Evolutionary conservation across 2,113 vertebrate genomes (phyloP).

Genomic region (Chaetodon trifascialis): DNA sequence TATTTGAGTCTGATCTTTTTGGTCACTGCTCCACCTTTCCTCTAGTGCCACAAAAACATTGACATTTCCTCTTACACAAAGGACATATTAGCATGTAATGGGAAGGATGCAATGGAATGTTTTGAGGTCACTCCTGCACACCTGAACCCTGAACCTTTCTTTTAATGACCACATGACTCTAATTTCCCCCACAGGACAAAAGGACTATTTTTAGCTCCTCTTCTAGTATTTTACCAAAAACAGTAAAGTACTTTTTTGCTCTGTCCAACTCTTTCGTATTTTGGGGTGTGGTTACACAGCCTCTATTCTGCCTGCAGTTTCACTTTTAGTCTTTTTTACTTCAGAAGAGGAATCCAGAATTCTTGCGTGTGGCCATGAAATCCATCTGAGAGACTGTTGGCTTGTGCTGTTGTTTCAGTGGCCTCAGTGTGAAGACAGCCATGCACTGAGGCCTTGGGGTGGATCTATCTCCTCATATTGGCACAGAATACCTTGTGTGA

Average conservation of each 20-base stretch:
- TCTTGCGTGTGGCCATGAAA: constrained; percentile 14
- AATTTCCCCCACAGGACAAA: background rate
- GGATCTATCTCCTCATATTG: background rate
- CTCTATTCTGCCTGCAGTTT: background rate
- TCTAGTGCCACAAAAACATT: background rate
- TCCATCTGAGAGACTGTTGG: background rate
- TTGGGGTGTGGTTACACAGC: background rate
- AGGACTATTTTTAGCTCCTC: background rate
- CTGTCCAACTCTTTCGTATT: background rate
- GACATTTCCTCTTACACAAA: background rate
- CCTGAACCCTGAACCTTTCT: background rate
- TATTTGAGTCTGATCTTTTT: background rate
- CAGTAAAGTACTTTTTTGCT: background rate
- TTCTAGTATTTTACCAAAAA: background rate
- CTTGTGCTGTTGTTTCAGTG: constrained; percentile 34
- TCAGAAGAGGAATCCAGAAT: background rate
- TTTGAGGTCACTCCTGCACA: background rate
- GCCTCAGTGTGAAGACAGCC: constrained; percentile 11
- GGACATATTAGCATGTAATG: background rate
- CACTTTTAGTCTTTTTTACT: background rate
- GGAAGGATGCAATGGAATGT: background rate
- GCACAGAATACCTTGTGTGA: background rate
- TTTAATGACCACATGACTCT: background rate
- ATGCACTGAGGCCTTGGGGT: background rate
- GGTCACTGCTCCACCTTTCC: background rate